These are phyloP conservation scores for Meriones unguiculatus DNA, from an alignment of 2,113 vertebrate genomes.

Conservation along the genomic window DNA sequence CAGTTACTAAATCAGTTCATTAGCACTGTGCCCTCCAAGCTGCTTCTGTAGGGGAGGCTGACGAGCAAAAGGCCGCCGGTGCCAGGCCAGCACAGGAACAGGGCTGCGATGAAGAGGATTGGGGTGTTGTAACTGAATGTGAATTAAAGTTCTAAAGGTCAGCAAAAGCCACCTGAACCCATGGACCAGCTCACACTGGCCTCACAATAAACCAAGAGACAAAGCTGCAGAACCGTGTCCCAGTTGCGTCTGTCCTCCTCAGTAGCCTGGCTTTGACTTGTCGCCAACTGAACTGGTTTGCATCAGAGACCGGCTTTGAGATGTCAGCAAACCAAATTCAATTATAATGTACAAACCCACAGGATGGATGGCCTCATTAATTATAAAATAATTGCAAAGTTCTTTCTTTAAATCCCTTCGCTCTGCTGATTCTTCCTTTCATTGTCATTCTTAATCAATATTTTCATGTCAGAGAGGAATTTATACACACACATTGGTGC, in stretches of 20 bases:
- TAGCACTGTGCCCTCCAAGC: neutral
- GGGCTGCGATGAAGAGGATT: neutral
- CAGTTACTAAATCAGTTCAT: neutral
- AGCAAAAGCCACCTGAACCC: neutral
- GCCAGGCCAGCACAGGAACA: too few relatives aligned
- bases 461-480: neutral
- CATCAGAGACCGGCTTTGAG: neutral
- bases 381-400: conserved; percentile 58
- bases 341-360: neutral
- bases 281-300: neutral
- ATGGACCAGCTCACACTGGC: neutral
- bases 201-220: neutral
- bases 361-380: conserved; percentile 41
- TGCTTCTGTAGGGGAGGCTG: neutral
- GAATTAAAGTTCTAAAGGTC: neutral
- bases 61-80: neutral
- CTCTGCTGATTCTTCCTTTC: neutral
- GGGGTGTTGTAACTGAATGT: neutral
- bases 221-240: neutral
- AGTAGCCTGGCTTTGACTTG: neutral
- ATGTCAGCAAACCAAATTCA: neutral
- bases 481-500: neutral
- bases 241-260: fast-evolving
- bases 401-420: conserved; percentile 20
- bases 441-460: conserved; percentile 57